Evolutionary conservation across 2,797 vertebrate genomes (phyloP), one percentile per base, ranked within the genome.

Genomic region (Chaunax sp.): DNA sequence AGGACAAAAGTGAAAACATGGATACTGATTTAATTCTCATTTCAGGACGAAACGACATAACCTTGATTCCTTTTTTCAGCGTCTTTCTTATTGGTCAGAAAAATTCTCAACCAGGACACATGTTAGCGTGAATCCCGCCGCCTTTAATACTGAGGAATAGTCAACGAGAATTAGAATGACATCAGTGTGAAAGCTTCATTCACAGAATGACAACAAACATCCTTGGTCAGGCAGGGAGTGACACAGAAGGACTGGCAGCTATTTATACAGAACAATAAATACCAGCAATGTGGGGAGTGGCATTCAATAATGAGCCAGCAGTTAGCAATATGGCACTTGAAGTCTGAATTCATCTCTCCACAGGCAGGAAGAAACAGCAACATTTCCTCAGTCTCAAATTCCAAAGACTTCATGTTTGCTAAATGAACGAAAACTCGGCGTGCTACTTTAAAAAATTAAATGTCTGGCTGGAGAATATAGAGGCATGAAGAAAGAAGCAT

Each of bases 121-220:
- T 46, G 72, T 74, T 50, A 58, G 75, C 60, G 78, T 33, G 56
- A 2, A 5, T 43, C 18, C 45, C 28, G 69, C 58, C 76, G 69
- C 53, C 35, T 84, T 85, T 83, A 83, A 87, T 87, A 89, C 77
- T 71, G 72, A 61, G 15, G 25, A 69, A 67, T 70, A 50, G 63
- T 69, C 43, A 62, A 82, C 74, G 52, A 68, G 43, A 33, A 73
- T 38, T 33, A 78, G 45, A 53, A 65, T 30, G 47, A 69, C 72
- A 77, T 75, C 59, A 11, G 57, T 56, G 54, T 63, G 55, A 66
- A 71, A 64, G 37, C 74, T 75, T 72, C 63, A 76, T 76, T 83
- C 72, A 75, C 61, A 67, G 58, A 79, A 73, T 61, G 73, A 85
- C 75, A 80, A 66, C 59, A 65, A 81, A 86, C 67, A 77, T 78